Evolutionary conservation across 2,888 invertebrate genomes (phyloP).

Genomic region (Drosophila prostipennis): DNA sequence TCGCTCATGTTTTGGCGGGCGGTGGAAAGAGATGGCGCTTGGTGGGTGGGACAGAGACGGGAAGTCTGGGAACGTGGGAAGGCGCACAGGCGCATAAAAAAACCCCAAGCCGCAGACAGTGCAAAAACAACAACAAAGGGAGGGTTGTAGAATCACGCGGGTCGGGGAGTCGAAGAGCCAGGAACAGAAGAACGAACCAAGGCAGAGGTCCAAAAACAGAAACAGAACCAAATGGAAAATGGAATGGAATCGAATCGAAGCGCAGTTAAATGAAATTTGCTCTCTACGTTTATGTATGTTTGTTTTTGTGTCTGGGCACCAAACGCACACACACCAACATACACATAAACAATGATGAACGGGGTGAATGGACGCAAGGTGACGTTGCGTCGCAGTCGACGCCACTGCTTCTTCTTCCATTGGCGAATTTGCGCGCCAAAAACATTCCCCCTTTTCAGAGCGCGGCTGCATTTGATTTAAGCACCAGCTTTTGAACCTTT

Average conservation of each 20-base stretch:
- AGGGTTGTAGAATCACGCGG: slow-evolving; percentile 31
- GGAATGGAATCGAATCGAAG: slow-evolving; percentile 68
- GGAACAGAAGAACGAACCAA: slow-evolving; percentile 18
- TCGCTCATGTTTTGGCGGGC: slow-evolving; percentile 35
- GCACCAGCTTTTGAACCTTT: background rate
- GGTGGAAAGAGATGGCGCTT: slow-evolving; percentile 10
- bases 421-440: slow-evolving; percentile 73
- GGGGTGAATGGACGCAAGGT: slow-evolving; percentile 78
- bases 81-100: slow-evolving; percentile 50
- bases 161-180: slow-evolving; percentile 20
- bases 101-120: slow-evolving; percentile 38
- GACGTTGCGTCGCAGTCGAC: slow-evolving; percentile 20
- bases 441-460: slow-evolving; percentile 52
- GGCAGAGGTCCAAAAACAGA: slow-evolving; percentile 51
- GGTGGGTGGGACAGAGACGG: slow-evolving; percentile 8
- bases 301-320: slow-evolving; percentile 35
- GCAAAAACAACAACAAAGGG: slow-evolving; percentile 16
- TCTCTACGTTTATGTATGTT: slow-evolving; percentile 19
- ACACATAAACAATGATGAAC: slow-evolving; percentile 19
- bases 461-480: background rate
- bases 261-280: slow-evolving; percentile 61
- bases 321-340: slow-evolving; percentile 15
- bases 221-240: slow-evolving; percentile 74
- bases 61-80: slow-evolving; percentile 38
- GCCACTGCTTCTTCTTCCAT: slow-evolving; percentile 47